These are phyloP conservation scores for Lepidotrigona ventralis DNA, from an alignment of 1,140 invertebrate species.

Conservation along the genomic window DNA sequence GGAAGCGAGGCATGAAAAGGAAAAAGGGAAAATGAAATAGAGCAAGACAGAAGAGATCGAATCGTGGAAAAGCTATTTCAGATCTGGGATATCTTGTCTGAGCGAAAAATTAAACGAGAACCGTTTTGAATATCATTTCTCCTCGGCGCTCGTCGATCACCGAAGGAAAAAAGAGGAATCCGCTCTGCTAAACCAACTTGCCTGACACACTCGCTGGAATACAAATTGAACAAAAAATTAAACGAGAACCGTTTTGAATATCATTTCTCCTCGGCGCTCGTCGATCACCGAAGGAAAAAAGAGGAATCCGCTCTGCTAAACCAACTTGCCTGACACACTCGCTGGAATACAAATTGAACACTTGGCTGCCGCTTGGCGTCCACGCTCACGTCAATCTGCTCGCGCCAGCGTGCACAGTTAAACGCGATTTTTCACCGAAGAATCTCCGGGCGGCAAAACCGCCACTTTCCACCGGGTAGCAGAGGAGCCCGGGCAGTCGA, in stretches of 20 bases:
- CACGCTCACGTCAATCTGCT: background rate
- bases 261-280: background rate
- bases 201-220: constrained; percentile 15
- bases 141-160: background rate
- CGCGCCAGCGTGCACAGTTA: background rate
- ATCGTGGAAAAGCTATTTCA: background rate
- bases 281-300: background rate
- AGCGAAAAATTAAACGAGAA: constrained; percentile 34
- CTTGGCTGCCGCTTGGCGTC: background rate
- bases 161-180: background rate
- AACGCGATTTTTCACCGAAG: background rate
- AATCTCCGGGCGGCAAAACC: background rate
- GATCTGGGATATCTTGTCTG: background rate
- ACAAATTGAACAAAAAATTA: constrained; percentile 42
- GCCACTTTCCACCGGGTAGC: no score
- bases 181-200: constrained; percentile 25
- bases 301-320: background rate
- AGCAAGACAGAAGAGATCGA: background rate
- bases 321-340: constrained; percentile 23
- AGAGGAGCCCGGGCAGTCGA: background rate
- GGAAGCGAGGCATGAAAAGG: background rate
- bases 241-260: constrained; percentile 25
- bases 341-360: constrained; percentile 37
- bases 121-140: constrained; percentile 22
- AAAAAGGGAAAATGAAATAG: no score